These are phyloP conservation scores for Lophura swinhoii DNA, from an alignment of 2,797 vertebrate species.

Conservation along the genomic window DNA sequence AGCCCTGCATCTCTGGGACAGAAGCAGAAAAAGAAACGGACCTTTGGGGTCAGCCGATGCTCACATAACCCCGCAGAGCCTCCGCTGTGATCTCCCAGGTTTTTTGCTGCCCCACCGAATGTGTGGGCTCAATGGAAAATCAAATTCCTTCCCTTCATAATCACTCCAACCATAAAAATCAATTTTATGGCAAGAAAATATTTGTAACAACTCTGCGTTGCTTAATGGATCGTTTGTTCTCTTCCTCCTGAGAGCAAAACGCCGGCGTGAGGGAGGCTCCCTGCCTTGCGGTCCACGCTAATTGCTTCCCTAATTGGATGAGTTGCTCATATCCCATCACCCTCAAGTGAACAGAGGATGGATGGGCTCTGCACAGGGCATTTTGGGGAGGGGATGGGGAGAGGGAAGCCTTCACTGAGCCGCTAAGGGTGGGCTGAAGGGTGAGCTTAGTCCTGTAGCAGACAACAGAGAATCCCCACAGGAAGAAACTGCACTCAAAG, in stretches of 20 bases:
- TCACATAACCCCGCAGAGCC: neutral
- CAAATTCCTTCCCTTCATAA: neutral
- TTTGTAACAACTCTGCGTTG: neutral
- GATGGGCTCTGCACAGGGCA: accelerated
- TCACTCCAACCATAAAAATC: neutral
- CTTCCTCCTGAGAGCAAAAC: constrained; percentile 52
- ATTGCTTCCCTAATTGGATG: neutral
- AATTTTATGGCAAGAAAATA: neutral
- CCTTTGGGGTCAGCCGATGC: accelerated
- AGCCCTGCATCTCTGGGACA: accelerated
- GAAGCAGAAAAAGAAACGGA: accelerated
- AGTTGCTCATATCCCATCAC: neutral
- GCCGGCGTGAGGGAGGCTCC: neutral
- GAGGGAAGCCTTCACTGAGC: accelerated
- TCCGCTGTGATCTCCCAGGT: accelerated
- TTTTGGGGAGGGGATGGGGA: accelerated
- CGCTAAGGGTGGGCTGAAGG: accelerated
- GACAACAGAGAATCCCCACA: neutral
- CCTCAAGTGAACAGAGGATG: neutral
- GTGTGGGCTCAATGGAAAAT: neutral
- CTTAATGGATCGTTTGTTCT: constrained; percentile 43
- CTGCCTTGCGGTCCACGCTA: accelerated
- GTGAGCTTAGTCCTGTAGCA: neutral
- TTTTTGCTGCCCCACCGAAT: accelerated
- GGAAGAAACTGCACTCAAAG: neutral